Percentiles rank a stretch among this genome's conserved stretches.
Conservation (phyloP, 2,888 invertebrate genomes). For the Drosophila demipolita region DNA sequence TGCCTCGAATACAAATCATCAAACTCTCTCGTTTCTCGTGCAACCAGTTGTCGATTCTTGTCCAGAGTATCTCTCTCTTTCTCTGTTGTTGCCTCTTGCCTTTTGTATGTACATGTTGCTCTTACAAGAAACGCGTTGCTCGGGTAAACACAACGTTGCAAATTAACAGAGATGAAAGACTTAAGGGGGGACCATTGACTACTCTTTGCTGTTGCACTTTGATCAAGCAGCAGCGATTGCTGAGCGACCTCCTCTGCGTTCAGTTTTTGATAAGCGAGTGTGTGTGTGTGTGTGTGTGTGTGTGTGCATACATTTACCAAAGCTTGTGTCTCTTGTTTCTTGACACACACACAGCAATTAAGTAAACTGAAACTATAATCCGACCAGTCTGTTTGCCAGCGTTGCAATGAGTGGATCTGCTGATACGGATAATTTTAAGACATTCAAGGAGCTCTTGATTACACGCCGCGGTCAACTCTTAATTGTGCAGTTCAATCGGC, state of each 20-base stretch:
- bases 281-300: background rate
- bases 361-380: slow-evolving; percentile 9
- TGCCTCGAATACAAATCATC: background rate
- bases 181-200: background rate
- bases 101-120: background rate
- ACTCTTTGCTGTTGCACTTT: slow-evolving; percentile 37
- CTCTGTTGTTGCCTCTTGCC: background rate
- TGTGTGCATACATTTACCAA: slow-evolving; percentile 9
- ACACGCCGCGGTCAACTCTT: slow-evolving; percentile 86
- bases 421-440: slow-evolving; percentile 30
- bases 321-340: slow-evolving; percentile 32
- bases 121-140: background rate
- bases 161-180: background rate
- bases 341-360: slow-evolving; percentile 6
- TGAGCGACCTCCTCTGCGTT: slow-evolving; percentile 40
- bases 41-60: background rate
- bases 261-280: slow-evolving; percentile 33
- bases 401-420: slow-evolving; percentile 47
- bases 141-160: background rate
- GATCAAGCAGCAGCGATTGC: slow-evolving; percentile 36
- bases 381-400: slow-evolving; percentile 32
- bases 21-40: background rate
- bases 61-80: background rate
- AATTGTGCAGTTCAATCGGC: slow-evolving; percentile 90
- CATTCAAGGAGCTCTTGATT: slow-evolving; percentile 60